A percentile compares a stretch with the other conserved stretches of the same genome.
phyloP scores from a whole-genome alignment of 2,113 vertebrate species.

The Dasyprocta punctata region DNA sequence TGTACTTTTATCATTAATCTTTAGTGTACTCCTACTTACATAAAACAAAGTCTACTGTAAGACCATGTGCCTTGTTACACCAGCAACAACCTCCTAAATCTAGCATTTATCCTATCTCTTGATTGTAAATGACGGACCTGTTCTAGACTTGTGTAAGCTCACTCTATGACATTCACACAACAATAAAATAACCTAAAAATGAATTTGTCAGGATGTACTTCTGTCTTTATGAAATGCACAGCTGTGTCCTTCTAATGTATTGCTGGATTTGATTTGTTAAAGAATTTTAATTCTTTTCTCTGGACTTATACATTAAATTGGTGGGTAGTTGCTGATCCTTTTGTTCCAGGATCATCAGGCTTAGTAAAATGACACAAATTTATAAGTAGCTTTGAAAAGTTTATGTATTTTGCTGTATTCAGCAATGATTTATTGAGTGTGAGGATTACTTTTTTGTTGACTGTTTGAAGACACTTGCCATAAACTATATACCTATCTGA shows the following conservation, averaged over 20 bases:
- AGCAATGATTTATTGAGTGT: slow-evolving; percentile 2
- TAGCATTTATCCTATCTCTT: background rate
- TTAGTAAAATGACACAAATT: slow-evolving; percentile 13
- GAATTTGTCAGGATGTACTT: no score
- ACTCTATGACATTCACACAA: background rate
- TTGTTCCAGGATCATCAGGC: background rate
- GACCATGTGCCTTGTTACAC: no score
- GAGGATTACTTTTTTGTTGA: background rate
- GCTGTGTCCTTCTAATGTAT: background rate
- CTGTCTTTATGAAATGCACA: rapidly evolving
- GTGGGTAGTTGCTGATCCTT: background rate
- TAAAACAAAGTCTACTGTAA: background rate
- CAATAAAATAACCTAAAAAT: background rate
- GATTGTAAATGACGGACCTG: background rate
- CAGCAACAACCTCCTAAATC: background rate
- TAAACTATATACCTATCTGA: background rate
- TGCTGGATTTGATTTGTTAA: slow-evolving; percentile 25
- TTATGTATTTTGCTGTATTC: background rate
- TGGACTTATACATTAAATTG: background rate
- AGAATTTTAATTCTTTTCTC: background rate
- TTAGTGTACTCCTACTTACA: background rate
- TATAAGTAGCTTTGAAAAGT: background rate
- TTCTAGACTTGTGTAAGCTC: background rate
- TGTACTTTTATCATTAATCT: background rate
- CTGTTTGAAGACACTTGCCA: background rate